Conservation (phyloP, 2,888 invertebrate species). For the Synergus laeviventris region DNA sequence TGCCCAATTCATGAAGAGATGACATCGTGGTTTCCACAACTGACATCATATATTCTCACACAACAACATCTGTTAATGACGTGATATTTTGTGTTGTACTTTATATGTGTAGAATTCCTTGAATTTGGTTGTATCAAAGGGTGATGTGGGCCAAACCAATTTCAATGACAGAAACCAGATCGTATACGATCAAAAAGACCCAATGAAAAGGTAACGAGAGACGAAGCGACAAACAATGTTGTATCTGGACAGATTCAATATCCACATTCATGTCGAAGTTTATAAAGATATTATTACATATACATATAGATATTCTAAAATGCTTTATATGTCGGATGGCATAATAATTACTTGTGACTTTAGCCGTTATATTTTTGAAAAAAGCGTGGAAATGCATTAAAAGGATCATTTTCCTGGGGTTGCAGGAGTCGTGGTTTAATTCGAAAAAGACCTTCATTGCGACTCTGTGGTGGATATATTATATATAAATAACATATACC, state of each 20-base stretch:
- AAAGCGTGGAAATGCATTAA: too few species aligned
- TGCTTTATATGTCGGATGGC: too few species aligned
- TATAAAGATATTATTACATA: too few species aligned
- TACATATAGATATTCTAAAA: too few species aligned
- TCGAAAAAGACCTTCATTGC: neutral
- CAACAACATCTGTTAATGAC: neutral
- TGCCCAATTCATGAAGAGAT: slow-evolving; percentile 23
- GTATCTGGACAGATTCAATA: neutral
- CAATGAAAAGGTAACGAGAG: neutral
- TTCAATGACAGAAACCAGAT: neutral
- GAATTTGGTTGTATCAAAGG: slow-evolving; percentile 9
- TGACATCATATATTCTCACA: slow-evolving; percentile 1
- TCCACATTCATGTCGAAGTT: neutral
- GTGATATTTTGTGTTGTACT: too few species aligned
- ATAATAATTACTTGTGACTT: too few species aligned
- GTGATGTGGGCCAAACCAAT: neutral
- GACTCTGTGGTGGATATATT: neutral
- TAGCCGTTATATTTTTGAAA: too few species aligned
- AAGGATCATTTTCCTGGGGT: too few species aligned
- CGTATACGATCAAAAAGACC: neutral
- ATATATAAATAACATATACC: neutral
- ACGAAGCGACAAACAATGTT: neutral
- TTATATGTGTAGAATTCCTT: neutral
- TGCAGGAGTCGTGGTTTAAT: too few species aligned
- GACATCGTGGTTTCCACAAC: slow-evolving; percentile 26